These are phyloP conservation scores for Hemicordylus capensis DNA, from an alignment of 2,113 vertebrate genomes.

Conservation along the genomic window DNA sequence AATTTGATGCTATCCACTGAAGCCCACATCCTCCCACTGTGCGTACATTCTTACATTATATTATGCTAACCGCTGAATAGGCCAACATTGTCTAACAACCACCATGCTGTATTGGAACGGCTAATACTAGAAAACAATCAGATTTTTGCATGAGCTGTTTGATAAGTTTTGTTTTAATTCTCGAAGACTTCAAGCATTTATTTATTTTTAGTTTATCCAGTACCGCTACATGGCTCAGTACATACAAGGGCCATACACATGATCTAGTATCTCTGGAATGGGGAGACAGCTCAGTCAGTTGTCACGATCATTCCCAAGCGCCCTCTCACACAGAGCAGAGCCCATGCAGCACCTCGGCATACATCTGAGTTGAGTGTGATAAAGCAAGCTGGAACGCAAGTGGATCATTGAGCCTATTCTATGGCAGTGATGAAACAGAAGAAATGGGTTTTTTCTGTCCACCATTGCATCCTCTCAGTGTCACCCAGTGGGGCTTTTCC, in stretches of 20 bases:
- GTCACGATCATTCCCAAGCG: too few species aligned
- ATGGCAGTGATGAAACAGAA: too few species aligned
- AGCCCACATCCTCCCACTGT: constrained; percentile 23
- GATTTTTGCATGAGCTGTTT: neutral
- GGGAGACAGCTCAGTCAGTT: too few species aligned
- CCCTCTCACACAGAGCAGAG: too few species aligned
- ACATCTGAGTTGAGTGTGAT: too few species aligned
- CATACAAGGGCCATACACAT: neutral
- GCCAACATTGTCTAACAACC: constrained; percentile 12
- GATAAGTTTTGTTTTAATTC: neutral
- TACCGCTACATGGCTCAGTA: neutral
- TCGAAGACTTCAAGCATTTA: neutral
- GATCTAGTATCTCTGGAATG: too few species aligned
- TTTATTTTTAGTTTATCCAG: neutral
- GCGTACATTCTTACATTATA: constrained; percentile 24
- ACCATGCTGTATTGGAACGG: constrained; percentile 12
- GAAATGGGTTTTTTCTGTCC: too few species aligned
- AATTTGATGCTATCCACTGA: neutral
- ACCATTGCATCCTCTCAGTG: too few species aligned
- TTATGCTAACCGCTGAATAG: constrained; percentile 9
- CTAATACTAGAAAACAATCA: neutral
- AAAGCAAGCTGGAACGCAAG: too few species aligned
- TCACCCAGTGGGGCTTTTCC: too few species aligned
- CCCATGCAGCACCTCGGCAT: too few species aligned
- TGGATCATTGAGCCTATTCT: too few species aligned